A percentile compares a stretch with the other conserved stretches of the same genome.
These are phyloP conservation scores for Todiramphus chloris DNA, from an alignment of 2,113 vertebrate genomes.

Conservation along the genomic window DNA sequence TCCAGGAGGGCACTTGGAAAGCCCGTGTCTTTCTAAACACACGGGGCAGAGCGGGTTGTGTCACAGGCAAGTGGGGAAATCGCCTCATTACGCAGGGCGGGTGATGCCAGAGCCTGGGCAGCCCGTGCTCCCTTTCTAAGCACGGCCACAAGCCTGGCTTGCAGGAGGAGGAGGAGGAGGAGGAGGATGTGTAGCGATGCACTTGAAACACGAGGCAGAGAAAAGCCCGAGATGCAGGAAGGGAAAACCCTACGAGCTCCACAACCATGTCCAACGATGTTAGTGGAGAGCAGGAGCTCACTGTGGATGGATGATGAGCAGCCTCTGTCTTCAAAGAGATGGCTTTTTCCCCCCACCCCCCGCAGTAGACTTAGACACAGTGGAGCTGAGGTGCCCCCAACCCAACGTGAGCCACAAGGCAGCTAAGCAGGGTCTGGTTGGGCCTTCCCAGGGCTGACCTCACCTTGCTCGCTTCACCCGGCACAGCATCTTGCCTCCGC, in stretches of 20 bases:
- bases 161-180: background rate
- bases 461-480: background rate
- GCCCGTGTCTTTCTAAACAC: constrained; percentile 6
- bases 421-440: background rate
- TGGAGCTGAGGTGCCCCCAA: background rate
- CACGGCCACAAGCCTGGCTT: background rate
- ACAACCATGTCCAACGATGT: background rate
- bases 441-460: background rate
- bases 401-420: background rate
- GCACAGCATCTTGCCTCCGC: background rate
- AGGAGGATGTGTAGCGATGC: background rate
- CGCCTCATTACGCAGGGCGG: background rate
- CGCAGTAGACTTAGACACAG: background rate
- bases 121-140: background rate
- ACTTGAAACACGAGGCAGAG: background rate
- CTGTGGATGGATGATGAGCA: background rate
- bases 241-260: background rate
- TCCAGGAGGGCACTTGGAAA: background rate
- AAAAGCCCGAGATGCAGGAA: background rate
- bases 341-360: no score
- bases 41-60: background rate
- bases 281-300: accelerated
- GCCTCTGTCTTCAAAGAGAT: accelerated
- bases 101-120: background rate
- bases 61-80: background rate